A percentile compares a stretch with the other conserved stretches of the same genome.
These are phyloP conservation scores for Xestobium rufovillosum DNA, from an alignment of 2,888 invertebrate species.

Conservation along the genomic window DNA sequence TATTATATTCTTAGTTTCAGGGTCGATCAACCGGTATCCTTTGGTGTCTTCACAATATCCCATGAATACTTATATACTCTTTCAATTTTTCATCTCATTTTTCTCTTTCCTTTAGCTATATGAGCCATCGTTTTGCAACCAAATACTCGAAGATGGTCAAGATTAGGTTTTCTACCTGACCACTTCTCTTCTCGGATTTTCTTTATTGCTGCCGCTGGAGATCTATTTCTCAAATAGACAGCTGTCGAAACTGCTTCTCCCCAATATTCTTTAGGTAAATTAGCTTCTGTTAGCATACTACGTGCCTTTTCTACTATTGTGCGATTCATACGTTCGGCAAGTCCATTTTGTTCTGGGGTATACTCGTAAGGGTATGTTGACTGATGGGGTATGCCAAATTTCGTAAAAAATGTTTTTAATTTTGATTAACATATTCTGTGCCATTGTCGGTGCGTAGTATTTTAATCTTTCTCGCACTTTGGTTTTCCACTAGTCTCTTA, in stretches of 20 bases:
- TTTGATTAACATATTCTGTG: conserved; percentile 12
- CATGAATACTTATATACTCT: conserved; percentile 15
- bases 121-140: conserved; percentile 33
- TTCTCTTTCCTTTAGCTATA: conserved; percentile 28
- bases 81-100: conserved; percentile 13
- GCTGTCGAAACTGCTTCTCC: conserved; percentile 19
- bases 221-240: conserved; percentile 12
- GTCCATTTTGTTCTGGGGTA: conserved; percentile 23
- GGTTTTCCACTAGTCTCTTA: conserved; percentile 12
- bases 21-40: conserved; percentile 16
- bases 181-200: conserved; percentile 34
- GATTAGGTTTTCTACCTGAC: conserved; percentile 31
- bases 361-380: conserved; percentile 20
- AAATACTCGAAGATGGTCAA: conserved; percentile 34
- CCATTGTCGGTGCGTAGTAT: conserved; percentile 18
- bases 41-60: conserved; percentile 20
- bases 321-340: conserved; percentile 19
- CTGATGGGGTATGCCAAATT: conserved; percentile 20
- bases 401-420: conserved; percentile 12
- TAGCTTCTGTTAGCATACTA: conserved; percentile 17
- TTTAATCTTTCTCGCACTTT: conserved; percentile 16
- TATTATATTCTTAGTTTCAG: conserved; percentile 9
- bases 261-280: conserved; percentile 15
- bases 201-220: conserved; percentile 5
- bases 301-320: conserved; percentile 20